Base-by-base conservation (phyloP, 2,113 vertebrate species). In the Pelusios castaneus region DNA sequence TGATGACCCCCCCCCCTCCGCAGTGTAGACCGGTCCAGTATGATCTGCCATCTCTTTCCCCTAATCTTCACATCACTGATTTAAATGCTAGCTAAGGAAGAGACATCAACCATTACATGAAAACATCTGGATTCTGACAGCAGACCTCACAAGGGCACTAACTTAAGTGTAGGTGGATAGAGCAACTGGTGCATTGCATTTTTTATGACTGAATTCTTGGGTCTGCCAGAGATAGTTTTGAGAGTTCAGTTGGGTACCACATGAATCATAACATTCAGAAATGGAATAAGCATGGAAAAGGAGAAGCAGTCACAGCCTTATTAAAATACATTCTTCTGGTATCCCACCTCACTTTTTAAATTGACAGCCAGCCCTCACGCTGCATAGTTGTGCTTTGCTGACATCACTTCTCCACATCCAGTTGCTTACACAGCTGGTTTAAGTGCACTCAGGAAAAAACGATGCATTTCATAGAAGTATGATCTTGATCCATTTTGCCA, bases 381-480 rank as follows among this genome's bases (percentile, higher is more conserved):
- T 45, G 11, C 73, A 25, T 55, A 70, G 52, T 47, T 85, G 55
- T 54, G 12, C 79, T 91, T 45, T 8, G 52, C 58, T 75, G 63
- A 80, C 25, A 67, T 81, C 6, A 6, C 4, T 85, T 87, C 51
- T 96, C 70, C 82, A 89, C 51, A 0, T 55, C 83, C 0, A 0
- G 75, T 89, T 95, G 92, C 93, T 96, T 93, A 90, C 87, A 63
- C 95, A 95, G 93, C 95, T 96, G 92, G 6, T 5, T 88, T 56
- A 82, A 51, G 85, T 82, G 45, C 0, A 0, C 52, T 91, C 58
- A 76, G 34, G 87, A 43, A 94, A 89, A 95, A 82, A 52, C 47
- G n/a, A 86, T 67, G 24, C 45, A 19, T 75, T 89, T 52, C 77
- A 55, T 80, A 73, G 88, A 95, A 95, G 92, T 87, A n/a, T 83